phyloP scores from a whole-genome alignment of 53 echinoderm and acorn worm genomes.

The Arbacia lixula region DNA sequence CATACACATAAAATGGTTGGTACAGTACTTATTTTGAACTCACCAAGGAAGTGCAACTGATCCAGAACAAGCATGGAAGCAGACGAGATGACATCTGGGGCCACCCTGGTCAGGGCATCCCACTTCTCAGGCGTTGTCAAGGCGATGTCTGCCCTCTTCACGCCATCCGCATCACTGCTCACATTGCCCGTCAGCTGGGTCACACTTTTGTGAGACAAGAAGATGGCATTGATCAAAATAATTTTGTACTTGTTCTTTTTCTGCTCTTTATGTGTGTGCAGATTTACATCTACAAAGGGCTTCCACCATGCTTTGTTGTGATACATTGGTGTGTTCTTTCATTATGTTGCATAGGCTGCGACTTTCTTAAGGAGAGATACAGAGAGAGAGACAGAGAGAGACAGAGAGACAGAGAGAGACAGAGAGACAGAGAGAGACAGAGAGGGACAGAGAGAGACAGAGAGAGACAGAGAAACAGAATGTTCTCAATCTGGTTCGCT shows the following conservation, averaged over 20 bases:
- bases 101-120: constrained; percentile 88
- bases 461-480: no score
- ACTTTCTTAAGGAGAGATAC: no score
- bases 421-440: no score
- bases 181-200: constrained; percentile 10
- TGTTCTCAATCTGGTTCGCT: no score
- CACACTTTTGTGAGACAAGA: background rate
- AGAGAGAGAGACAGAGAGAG: no score
- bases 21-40: background rate
- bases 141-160: constrained; percentile 75
- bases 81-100: constrained; percentile 83
- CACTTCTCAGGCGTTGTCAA: constrained; percentile 94
- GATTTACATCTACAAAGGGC: background rate
- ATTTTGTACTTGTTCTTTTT: background rate
- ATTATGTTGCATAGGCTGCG: no score
- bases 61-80: constrained; percentile 86
- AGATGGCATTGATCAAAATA: background rate
- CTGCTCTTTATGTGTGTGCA: background rate
- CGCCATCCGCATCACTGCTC: background rate
- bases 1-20: background rate
- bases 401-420: no score
- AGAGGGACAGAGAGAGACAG: no score
- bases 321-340: background rate
- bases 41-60: constrained; percentile 89
- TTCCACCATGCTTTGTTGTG: background rate